Base-by-base conservation (phyloP, 2,113 vertebrate species). In the Misgurnus mizolepis region DNA sequence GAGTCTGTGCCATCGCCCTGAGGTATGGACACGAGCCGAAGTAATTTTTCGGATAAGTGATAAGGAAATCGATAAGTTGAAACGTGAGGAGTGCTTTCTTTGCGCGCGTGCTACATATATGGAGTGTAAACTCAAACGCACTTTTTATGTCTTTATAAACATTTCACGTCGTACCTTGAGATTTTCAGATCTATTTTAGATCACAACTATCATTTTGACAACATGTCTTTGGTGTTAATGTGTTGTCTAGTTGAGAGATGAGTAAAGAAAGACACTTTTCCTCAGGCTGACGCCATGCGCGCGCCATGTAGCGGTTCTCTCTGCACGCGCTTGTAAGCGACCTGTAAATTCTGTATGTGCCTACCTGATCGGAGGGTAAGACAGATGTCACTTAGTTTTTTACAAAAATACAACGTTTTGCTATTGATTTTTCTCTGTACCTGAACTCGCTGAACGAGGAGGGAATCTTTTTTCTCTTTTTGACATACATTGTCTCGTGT, bases 311-410 rank as follows among this genome's bases (percentile, higher is more conserved):
- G 70, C 76, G 76, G 80, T 71, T 62, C 75, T 69, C 17, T 81
- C 27, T 53, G 82, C 79, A 61, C 60, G 79, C 79, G 64, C 76
- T 58, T 39, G 17, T 58, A 62, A 75, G 71, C 71, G 93, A 94
- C 93, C 93, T 92, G 92, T 92, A 93, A 91, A 94, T 10, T 7
- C 0, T 47, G 93, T 93, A 94, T 67, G 39, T 73, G 92, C 94
- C 93, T 95, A 95, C 94, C 93, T 94, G 93, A 91, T 81, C 90
- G 86, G 88, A 90, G 91, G 91, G 90, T 89, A 93, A 91, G 83
- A 49, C 14, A 55, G 15, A 74, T 67, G 58, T 61, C 60, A 71
- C 68, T 53, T 50, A 62, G 49, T 8, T 58, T 14, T 17, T 41
- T 53, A 12, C 5, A 11, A 47, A 61, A 22, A 40, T 47, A 67